Evolutionary conservation across 2,113 vertebrate genomes (phyloP), one percentile per base, ranked within the genome.

Genomic region (Craseonycteris thonglongyai): DNA sequence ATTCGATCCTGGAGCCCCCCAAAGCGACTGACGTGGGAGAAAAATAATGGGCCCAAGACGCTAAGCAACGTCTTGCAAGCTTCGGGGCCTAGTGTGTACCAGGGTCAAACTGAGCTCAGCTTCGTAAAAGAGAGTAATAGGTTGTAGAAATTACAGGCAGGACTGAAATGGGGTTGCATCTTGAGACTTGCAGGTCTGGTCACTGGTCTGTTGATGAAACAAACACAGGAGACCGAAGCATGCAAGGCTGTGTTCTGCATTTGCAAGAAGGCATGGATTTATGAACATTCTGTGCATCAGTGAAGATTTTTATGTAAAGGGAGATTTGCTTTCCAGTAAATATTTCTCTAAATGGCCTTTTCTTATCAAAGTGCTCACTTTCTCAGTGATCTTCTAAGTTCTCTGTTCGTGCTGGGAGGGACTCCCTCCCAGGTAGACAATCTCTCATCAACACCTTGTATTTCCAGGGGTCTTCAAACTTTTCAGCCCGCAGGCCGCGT

Each of bases 31-130:
- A 66, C 8, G 80, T 95, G 94, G 88, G 81, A 79, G 96, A 66
- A 94, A 81, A 95, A 84, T n/a, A 92, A 76, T 90, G 68, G 79
- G 58, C 33, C 80, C 91, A 49, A 71, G 86, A 83, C 97, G 30
- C 66, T 68, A 33, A 71, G 81, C 49, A 66, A 68, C 1, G 4
- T 12, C 26, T 72, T 76, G 51, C 49, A 69, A 95, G 91, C 80
- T n/a, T 75, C 47, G 33, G 91, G 75, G 68, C 24, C 5, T 10
- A 3, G 22, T 11, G 75, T 30, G 54, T 40, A 82, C 65, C 19
- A 35, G 14, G 54, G 47, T 42, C 83, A 94, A 30, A 26, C 49
- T 61, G 58, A 69, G 47, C 68, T 65, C 45, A 42, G 30, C 42
- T 75, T 71, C 75, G 45, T 6, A 30, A 91, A 58, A 38, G 42